phyloP scores from a whole-genome alignment of 2,888 invertebrate genomes.

The Atrina japonica region DNA sequence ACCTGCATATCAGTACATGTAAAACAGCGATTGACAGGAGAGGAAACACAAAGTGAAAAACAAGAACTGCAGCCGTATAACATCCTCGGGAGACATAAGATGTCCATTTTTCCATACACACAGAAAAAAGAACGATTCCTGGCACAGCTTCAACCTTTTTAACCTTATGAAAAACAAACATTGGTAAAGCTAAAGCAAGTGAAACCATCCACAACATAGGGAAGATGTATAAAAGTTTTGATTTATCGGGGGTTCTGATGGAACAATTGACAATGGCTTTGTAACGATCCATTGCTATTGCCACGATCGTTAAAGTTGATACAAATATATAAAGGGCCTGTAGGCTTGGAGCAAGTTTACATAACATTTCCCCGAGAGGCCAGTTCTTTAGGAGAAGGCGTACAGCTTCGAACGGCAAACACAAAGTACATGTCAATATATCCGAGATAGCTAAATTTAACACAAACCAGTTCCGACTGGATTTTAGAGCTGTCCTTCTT shows the following conservation, averaged over 20 bases:
- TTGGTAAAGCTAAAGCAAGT: slow-evolving; percentile 67
- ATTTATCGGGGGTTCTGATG: slow-evolving; percentile 17
- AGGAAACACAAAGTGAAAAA: slow-evolving; percentile 73
- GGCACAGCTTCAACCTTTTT: slow-evolving; percentile 69
- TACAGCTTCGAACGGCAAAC: slow-evolving; percentile 74
- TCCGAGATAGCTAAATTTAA: slow-evolving; percentile 73
- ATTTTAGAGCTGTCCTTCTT: slow-evolving; percentile 52
- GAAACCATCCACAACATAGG: slow-evolving; percentile 68
- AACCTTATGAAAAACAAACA: slow-evolving; percentile 70
- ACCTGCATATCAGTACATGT: slow-evolving; percentile 77
- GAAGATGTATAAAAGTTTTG: slow-evolving; percentile 54
- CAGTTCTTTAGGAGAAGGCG: slow-evolving; percentile 72
- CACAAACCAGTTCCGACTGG: slow-evolving; percentile 67
- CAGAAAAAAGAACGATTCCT: slow-evolving; percentile 75
- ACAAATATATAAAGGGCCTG: slow-evolving; percentile 75
- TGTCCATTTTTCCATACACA: slow-evolving; percentile 76
- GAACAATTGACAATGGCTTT: slow-evolving; percentile 31
- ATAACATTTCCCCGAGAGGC: slow-evolving; percentile 70
- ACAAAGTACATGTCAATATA: slow-evolving; percentile 70
- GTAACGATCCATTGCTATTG: slow-evolving; percentile 71
- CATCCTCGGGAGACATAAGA: slow-evolving; percentile 54
- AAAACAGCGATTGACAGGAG: slow-evolving; percentile 63
- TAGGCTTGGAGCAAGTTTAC: slow-evolving; percentile 69
- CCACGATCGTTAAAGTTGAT: slow-evolving; percentile 74
- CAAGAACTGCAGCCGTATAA: slow-evolving; percentile 66